Conservation (phyloP, 2,888 invertebrate genomes). For the Caenorhabditis drosophilae region DNA sequence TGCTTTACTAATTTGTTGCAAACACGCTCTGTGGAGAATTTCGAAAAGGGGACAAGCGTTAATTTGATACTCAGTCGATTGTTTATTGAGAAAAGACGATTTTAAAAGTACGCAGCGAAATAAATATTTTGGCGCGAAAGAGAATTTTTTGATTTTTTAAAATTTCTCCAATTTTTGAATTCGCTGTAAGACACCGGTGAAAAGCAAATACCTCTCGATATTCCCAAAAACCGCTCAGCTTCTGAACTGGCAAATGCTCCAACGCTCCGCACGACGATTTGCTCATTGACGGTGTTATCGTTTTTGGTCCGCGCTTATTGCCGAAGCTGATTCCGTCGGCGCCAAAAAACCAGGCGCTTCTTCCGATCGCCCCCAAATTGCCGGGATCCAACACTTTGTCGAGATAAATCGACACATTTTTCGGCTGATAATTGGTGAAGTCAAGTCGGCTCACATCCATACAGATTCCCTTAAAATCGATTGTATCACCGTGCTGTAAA, state of each 20-base stretch:
- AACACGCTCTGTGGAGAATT: no score
- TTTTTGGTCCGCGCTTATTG: conserved; percentile 39
- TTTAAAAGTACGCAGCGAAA: no score
- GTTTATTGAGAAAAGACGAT: no score
- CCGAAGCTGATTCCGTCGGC: conserved; percentile 37
- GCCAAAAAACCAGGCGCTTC: conserved; percentile 47
- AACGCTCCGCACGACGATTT: conserved; percentile 49
- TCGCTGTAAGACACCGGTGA: no score
- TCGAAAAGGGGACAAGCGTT: no score
- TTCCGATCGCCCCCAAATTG: conserved; percentile 49
- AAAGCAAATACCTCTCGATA: conserved; percentile 10
- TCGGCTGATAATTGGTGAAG: conserved; percentile 9
- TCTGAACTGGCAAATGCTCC: conserved; percentile 40
- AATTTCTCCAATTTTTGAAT: no score
- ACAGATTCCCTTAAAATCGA: conserved; percentile 46
- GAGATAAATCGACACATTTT: conserved; percentile 25
- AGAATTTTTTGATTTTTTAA: no score
- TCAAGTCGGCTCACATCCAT: conserved; percentile 32
- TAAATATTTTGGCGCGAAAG: no score
- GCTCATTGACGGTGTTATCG: conserved; percentile 49
- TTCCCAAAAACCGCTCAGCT: conserved; percentile 18
- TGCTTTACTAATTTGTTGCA: no score
- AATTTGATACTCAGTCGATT: no score
- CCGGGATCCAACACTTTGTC: conserved; percentile 52
- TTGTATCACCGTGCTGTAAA: no score